Evolutionary conservation across 2,888 invertebrate genomes (phyloP), one percentile per base, ranked within the genome.

Genomic region (Chironomus riparius): DNA sequence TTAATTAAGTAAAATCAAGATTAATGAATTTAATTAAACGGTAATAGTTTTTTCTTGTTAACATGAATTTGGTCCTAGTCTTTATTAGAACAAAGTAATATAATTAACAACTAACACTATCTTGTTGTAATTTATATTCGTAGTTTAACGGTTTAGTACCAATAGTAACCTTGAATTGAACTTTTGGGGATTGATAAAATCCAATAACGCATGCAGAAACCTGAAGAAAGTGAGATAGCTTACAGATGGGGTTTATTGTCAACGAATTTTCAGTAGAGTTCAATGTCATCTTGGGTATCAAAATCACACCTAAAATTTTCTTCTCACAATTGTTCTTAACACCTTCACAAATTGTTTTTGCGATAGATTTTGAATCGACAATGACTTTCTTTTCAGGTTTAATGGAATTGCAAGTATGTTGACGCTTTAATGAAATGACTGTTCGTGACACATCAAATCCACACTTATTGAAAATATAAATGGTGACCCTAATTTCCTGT

Each of bases 381-480:
- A 15, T 7, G 5, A 18, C 18, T 38, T 47, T 50, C 21, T 22
- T 28, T 13, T 62, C 62, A 15, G 72, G 72, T 24, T 28, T 50
- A 4, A 21, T n/a, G 13, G 56, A 56, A 5, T 18, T 62, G 15
- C 61, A 72, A 15, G 62, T 62, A 18, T 50, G 50, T n/a, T 15
- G 12, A 4, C 50, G 21, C 15, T 72, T 72, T 3, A 72, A 47
- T 13, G 61, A 62, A 38, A 72, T 38, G 4, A 61, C 15, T 4
- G 62, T 62, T 3, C 22, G 28, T 5, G 22, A 38, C 12, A 72
- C 72, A 15, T 72, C 72, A 28, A 72, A 72, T 38, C 72, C 72
- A 61, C 72, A 72, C 1, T 62, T 61, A 61, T 72, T 72, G n/a
- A 24, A 28, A 18, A 72, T 62, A 2, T 10, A 15, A 38, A 72